phyloP scores from a whole-genome alignment of 2,113 vertebrate species.

The Guaruba guarouba region DNA sequence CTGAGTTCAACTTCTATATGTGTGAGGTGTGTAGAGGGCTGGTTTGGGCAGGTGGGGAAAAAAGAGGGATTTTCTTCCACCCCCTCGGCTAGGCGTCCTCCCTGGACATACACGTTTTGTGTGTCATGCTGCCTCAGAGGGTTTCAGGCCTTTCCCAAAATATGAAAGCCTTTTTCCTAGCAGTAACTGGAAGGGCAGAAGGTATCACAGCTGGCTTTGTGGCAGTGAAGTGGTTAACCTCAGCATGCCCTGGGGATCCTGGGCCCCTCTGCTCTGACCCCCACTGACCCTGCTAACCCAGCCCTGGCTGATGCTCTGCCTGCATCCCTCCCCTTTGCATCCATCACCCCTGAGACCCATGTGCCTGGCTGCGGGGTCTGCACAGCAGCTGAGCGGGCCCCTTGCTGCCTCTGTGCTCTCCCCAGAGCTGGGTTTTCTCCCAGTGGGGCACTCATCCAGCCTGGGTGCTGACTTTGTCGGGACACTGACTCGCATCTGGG shows the following conservation, averaged over 20 bases:
- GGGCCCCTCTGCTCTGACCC: neutral
- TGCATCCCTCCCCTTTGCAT: neutral
- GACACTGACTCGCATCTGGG: neutral
- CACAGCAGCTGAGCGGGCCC: fast-evolving
- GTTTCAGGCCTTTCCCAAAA: neutral
- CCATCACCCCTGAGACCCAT: neutral
- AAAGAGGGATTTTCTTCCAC: neutral
- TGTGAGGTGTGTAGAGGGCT: neutral
- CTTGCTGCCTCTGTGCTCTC: neutral
- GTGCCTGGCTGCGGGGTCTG: neutral
- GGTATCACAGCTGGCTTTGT: neutral
- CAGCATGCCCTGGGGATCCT: neutral
- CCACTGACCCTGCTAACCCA: neutral
- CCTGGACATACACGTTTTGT: neutral
- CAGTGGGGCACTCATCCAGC: neutral
- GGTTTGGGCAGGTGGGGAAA: neutral
- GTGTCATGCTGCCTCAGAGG: neutral
- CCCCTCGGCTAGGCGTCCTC: neutral
- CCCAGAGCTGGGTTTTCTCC: neutral
- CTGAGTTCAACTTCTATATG: neutral
- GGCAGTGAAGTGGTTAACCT: neutral
- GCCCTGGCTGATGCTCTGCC: neutral
- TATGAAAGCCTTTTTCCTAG: neutral
- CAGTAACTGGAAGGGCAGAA: neutral
- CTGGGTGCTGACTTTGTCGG: neutral